These are phyloP conservation scores for Scarus forsteni DNA, from an alignment of 2,797 vertebrate species.

Conservation along the genomic window DNA sequence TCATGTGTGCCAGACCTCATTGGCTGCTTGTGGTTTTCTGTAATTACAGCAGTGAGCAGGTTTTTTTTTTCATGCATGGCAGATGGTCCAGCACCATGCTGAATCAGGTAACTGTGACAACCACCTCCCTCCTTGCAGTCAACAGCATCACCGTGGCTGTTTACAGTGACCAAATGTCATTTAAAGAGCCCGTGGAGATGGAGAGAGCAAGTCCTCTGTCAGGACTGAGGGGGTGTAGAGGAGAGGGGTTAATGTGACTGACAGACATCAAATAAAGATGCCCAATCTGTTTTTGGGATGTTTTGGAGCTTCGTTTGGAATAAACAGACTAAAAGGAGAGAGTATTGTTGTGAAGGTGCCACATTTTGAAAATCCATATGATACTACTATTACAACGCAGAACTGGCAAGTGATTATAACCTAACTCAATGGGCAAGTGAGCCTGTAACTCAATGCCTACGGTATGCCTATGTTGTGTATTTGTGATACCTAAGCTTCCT, in stretches of 20 bases:
- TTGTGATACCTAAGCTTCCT: too few species aligned
- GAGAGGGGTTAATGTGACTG: constrained; percentile 5
- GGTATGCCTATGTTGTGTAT: too few species aligned
- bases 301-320: constrained; percentile 38
- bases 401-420: too few species aligned
- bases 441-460: too few species aligned
- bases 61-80: constrained; percentile 80
- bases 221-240: constrained; percentile 9
- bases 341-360: background rate
- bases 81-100: constrained; percentile 90
- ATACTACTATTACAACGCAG: too few species aligned
- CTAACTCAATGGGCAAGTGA: too few species aligned
- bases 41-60: constrained; percentile 86
- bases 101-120: constrained; percentile 91
- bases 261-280: background rate
- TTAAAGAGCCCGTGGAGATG: constrained; percentile 59
- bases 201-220: constrained; percentile 4
- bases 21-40: constrained; percentile 69
- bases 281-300: constrained; percentile 23
- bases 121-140: constrained; percentile 74
- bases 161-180: constrained; percentile 79
- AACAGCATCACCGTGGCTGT: constrained; percentile 72
- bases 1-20: constrained; percentile 52
- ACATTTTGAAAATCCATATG: too few species aligned
- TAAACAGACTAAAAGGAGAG: constrained; percentile 28